Percentiles rank a stretch among this genome's conserved stretches.
Conservation (phyloP, 1,140 invertebrate species). For the Lerema accius region DNA sequence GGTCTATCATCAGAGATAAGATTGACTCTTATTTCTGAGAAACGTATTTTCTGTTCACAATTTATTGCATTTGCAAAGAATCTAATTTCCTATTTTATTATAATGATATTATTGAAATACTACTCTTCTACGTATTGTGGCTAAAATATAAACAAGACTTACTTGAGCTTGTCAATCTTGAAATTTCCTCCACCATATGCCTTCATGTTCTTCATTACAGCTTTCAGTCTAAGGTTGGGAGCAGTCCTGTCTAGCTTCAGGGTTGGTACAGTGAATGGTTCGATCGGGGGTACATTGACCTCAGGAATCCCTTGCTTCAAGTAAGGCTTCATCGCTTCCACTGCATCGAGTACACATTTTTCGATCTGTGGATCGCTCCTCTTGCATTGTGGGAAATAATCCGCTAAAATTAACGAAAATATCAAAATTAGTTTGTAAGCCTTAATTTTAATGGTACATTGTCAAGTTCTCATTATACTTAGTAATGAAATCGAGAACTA, state of each 20-base stretch:
- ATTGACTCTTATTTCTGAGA: too few relatives aligned
- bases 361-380: conserved; percentile 84
- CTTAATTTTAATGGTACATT: too few relatives aligned
- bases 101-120: too few relatives aligned
- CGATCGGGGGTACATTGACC: conserved; percentile 85
- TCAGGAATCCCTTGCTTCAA: conserved; percentile 85
- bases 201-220: conserved; percentile 86
- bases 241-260: conserved; percentile 86
- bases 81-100: too few relatives aligned
- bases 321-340: conserved; percentile 83
- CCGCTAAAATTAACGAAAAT: conserved; percentile 66
- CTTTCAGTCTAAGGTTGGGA: conserved; percentile 86
- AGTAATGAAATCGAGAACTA: too few relatives aligned
- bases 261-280: conserved; percentile 85
- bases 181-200: conserved; percentile 85
- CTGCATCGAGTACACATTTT: conserved; percentile 83
- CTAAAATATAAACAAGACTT: too few relatives aligned
- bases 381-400: conserved; percentile 84
- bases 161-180: conserved; percentile 86
- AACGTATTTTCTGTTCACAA: too few relatives aligned
- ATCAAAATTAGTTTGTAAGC: background rate
- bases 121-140: too few relatives aligned
- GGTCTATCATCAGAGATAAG: too few relatives aligned
- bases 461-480: background rate
- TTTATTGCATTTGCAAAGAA: too few relatives aligned